Conservation (phyloP, 1,140 invertebrate species). For the Lanistes nyassanus region DNA sequence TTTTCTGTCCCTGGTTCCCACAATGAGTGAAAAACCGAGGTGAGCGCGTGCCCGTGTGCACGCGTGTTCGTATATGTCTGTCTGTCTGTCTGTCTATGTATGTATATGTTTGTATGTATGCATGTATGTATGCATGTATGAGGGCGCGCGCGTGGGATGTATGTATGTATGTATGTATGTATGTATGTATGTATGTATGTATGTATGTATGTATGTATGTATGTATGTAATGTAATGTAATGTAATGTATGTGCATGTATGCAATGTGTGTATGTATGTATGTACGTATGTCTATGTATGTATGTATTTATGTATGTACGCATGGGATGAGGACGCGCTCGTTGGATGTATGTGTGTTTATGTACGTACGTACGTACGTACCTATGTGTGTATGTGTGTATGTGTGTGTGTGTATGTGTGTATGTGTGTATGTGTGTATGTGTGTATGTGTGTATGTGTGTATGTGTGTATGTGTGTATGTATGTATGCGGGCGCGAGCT, state of each 20-base stretch:
- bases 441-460: neutral
- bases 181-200: constrained; percentile 4
- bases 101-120: neutral
- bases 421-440: neutral
- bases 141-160: neutral
- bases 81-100: too few relatives aligned
- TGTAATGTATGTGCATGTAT: neutral
- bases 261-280: constrained; percentile 14
- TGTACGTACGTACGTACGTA: neutral
- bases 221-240: neutral
- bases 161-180: constrained; percentile 3
- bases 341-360: neutral
- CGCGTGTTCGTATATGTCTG: neutral
- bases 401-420: constrained; percentile 6
- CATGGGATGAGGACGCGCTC: too few relatives aligned
- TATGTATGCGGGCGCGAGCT: neutral
- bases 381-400: constrained; percentile 8
- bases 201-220: neutral
- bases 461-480: neutral
- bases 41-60: neutral
- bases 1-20: too few relatives aligned
- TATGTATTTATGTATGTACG: neutral
- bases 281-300: constrained; percentile 22
- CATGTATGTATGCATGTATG: neutral
- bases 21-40: too few relatives aligned